Base-by-base conservation (phyloP, 2,888 invertebrate genomes). In the Sicus ferrugineus region DNA sequence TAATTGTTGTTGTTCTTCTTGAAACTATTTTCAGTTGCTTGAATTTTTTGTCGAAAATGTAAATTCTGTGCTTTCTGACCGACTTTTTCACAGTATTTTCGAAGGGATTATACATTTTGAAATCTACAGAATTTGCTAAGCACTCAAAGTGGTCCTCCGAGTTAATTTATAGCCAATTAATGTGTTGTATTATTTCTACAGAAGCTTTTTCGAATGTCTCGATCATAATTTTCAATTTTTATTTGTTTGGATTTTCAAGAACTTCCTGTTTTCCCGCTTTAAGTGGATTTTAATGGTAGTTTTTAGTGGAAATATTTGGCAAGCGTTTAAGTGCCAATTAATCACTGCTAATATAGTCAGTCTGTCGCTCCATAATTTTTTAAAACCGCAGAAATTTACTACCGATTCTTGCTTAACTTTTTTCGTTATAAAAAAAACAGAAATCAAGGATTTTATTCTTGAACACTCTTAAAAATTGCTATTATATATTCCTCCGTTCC, bases 281-380 rank as follows among this genome's bases (percentile, higher is more conserved):
- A 7, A 52, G 52, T 30, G 30, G 64, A 21, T 31, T 30, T 64
- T 21, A 61, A 59, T n/a, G n/a, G 31, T n/a, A 16, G 64, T 52
- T 50, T 64, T 50, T 48, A 64, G 52, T 42, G 52, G 50, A 14
- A 7, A 21, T 21, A 31, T 64, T 64, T 64, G 64, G 64, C 64
- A 64, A 64, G 21, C 31, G 23, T 31, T 64, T 50, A 64, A 64
- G 52, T 64, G 64, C 0, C 64, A 50, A 64, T 64, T 52, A 64
- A 64, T 64, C 64, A 64, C 31, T 63, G 16, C 19, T 30, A 59
- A 34, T 59, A 14, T 2, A 19, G 2, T 54, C n/a, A n/a, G n/a
- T n/a, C n/a, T 4, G 30, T 6, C 30, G 28, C 30, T 21, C 14
- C 3, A n/a, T n/a, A n/a, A n/a, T n/a, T n/a, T 30, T 2, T n/a